A percentile compares a stretch with the other conserved stretches of the same genome.
Conservation (phyloP, 2,888 invertebrate genomes). For the Aspidiotus rigidus region DNA sequence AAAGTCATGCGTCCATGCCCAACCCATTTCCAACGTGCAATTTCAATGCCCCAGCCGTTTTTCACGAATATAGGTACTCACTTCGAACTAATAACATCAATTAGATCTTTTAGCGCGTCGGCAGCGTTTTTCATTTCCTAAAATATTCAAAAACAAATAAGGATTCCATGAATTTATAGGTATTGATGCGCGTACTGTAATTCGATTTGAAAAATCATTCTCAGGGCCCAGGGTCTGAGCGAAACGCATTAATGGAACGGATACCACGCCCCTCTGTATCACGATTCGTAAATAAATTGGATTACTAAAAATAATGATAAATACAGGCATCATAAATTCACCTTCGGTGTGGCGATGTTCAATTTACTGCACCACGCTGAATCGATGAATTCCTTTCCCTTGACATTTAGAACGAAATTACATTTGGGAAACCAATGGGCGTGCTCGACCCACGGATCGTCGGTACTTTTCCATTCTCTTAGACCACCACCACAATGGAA, state of each 20-base stretch:
- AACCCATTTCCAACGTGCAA: not conserved
- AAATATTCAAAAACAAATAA: slow-evolving; percentile 7
- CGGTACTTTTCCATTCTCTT: slow-evolving; percentile 83
- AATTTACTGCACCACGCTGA: slow-evolving; percentile 21
- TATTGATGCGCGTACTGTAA: not conserved
- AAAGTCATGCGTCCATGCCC: not conserved
- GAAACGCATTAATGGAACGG: no score
- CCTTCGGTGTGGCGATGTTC: slow-evolving; percentile 6
- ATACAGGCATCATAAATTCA: not conserved
- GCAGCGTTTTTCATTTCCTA: slow-evolving; percentile 7
- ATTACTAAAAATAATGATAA: not conserved
- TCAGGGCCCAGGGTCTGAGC: no score
- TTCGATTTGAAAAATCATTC: no score
- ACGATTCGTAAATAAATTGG: no score
- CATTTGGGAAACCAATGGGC: slow-evolving; percentile 85
- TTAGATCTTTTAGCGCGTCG: slow-evolving; percentile 17
- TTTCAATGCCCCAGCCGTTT: no score
- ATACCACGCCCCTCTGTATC: no score
- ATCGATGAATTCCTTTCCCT: slow-evolving; percentile 69
- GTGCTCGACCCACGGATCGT: slow-evolving; percentile 92
- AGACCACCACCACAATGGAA: slow-evolving; percentile 90
- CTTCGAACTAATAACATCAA: slow-evolving; percentile 17
- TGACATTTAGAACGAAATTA: slow-evolving; percentile 66
- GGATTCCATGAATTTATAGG: not conserved
- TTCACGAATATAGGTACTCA: not conserved